phyloP scores from a whole-genome alignment of 2,888 invertebrate genomes.

The Bugula neritina region DNA sequence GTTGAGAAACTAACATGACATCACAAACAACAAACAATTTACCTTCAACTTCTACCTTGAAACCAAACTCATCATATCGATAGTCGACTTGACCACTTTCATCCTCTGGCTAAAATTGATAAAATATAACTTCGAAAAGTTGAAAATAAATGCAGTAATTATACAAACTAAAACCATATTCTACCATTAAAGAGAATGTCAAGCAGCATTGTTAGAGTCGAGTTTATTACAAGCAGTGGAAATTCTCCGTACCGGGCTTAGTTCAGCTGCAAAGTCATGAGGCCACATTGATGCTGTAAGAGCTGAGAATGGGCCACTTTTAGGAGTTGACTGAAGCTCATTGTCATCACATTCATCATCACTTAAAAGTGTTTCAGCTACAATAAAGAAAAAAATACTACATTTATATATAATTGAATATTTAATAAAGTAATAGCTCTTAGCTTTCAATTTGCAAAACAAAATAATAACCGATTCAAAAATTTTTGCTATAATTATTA shows the following conservation, averaged over 20 bases:
- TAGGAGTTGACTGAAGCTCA: constrained; percentile 52
- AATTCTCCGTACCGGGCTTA: constrained; percentile 40
- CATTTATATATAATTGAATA: not conserved
- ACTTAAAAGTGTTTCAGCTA: constrained; percentile 60
- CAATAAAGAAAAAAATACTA: constrained; percentile 30
- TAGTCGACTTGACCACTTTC: constrained; percentile 67
- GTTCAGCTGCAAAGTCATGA: constrained; percentile 79
- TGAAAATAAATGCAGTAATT: not conserved
- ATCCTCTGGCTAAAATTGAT: constrained; percentile 72
- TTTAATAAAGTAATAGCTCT: not conserved
- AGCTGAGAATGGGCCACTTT: constrained; percentile 85
- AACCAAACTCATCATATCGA: constrained; percentile 95
- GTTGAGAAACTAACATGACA: too few species aligned
- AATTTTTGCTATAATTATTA: too few species aligned
- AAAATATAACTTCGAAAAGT: constrained; percentile 28
- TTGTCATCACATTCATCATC: constrained; percentile 63
- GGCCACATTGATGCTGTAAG: constrained; percentile 95
- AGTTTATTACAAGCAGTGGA: not conserved
- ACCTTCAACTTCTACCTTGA: constrained; percentile 85
- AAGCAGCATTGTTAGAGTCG: not conserved
- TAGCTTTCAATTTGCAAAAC: not conserved
- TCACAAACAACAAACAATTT: too few species aligned
- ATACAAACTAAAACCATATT: not conserved
- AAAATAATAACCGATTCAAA: too few species aligned
- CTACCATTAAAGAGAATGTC: constrained; percentile 21